Evolutionary conservation across 2,888 invertebrate genomes (phyloP).

Genomic region (Rotaria macrura): DNA sequence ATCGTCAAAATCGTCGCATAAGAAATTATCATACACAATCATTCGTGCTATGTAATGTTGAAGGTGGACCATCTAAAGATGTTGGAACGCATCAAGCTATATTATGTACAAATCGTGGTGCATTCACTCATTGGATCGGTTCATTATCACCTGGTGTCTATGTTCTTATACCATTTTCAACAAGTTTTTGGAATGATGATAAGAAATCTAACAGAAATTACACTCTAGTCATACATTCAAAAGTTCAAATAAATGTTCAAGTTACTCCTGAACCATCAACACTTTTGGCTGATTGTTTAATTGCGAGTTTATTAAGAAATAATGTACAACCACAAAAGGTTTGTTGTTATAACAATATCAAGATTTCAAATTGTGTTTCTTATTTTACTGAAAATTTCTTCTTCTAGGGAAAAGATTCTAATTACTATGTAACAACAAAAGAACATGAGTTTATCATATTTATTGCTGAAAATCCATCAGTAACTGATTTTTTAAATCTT

Average conservation of each 20-base stretch:
- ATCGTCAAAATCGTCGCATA: neutral
- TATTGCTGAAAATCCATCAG: neutral
- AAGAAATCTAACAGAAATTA: neutral
- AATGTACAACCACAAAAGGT: neutral
- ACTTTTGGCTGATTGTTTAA: neutral
- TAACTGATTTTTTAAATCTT: neutral
- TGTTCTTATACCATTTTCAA: neutral
- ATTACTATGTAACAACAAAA: neutral
- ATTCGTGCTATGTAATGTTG: constrained; percentile 6
- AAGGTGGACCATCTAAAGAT: neutral
- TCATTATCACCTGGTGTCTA: neutral
- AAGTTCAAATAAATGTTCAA: neutral
- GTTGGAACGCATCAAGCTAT: neutral
- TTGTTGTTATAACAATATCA: neutral
- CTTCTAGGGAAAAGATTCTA: neutral
- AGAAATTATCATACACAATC: neutral
- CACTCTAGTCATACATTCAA: constrained; percentile 6
- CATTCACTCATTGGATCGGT: neutral
- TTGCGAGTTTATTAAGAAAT: neutral
- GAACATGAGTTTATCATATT: neutral
- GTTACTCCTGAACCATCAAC: neutral
- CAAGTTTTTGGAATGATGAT: constrained; percentile 2
- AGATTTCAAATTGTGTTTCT: neutral
- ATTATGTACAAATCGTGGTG: neutral
- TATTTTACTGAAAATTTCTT: neutral